Evolutionary conservation across 2,113 vertebrate species (phyloP), one percentile per base, ranked within the genome.

Genomic region (Rousettus leschenaultii): DNA sequence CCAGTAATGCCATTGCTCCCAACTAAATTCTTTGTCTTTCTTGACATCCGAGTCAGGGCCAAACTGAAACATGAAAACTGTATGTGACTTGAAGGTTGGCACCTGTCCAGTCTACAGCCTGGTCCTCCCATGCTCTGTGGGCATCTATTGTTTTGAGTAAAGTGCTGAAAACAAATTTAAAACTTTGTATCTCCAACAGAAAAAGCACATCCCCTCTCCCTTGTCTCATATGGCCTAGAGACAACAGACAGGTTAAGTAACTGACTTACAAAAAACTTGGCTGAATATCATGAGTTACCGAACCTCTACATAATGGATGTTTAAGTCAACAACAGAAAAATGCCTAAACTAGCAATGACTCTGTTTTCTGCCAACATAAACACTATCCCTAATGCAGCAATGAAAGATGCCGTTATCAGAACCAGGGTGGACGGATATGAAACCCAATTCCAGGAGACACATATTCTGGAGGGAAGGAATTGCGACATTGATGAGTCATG

Each of bases 351-450:
- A 92, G 75, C 33, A 93, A 82, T 94, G 96, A 95, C 91, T 96
- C 94, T 97, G 40, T 74, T 97, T 92, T 66, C 78, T 96, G 80
- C 53, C 91, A 97, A 95, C 93, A 93, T 92, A 98, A 98, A 97
- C 79, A 96, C 59, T 71, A 53, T 53, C 40, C 22, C 0, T 48
- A 3, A 84, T 68, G 91, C 35, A 79, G 33, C 95, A 92, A 61
- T 88, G 93, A 97, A 94, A 96, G 94, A 66, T 59, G 16, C 1
- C 61, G 14, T 91, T 61, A 80, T 33, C 84, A 95, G 28, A 87
- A 59, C 19, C 30, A 57, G 26, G 18, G n/a, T 87, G 77, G 45
- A 80, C 30, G 75, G 85, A 84, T 59, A 61, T 9, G 53, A 95
- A 95, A 73, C 55, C 68, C 88, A 87, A 92, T 92, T 82, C 55